These are phyloP conservation scores for Patella depressa DNA, from an alignment of 2,888 invertebrate species.

Conservation along the genomic window DNA sequence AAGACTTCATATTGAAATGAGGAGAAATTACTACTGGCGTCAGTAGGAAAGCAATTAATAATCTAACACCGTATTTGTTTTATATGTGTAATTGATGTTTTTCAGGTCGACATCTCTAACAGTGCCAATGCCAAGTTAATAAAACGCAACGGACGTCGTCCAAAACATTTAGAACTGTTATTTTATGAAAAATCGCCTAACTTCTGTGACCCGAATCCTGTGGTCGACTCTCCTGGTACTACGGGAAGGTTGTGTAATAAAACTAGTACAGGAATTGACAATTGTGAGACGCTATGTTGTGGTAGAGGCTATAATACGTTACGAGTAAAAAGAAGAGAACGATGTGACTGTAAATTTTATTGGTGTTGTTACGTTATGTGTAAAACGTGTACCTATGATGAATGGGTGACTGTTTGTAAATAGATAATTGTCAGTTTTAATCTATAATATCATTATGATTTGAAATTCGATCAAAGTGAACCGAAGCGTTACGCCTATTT, in stretches of 20 bases:
- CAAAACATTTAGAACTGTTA: constrained; percentile 76
- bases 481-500: too few relatives aligned
- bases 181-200: constrained; percentile 95
- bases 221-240: constrained; percentile 65
- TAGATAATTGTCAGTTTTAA: constrained; percentile 68
- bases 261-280: constrained; percentile 57
- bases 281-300: constrained; percentile 65
- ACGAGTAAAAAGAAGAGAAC: constrained; percentile 68
- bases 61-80: too few relatives aligned
- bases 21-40: too few relatives aligned
- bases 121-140: constrained; percentile 46
- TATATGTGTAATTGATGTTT: not conserved
- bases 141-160: constrained; percentile 48
- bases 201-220: constrained; percentile 80
- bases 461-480: too few relatives aligned
- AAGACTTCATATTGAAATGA: too few relatives aligned
- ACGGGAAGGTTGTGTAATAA: constrained; percentile 67
- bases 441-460: too few relatives aligned
- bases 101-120: constrained; percentile 56
- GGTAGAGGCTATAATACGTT: constrained; percentile 74
- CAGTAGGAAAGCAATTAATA: too few relatives aligned
- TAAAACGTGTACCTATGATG: constrained; percentile 74
- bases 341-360: constrained; percentile 70
- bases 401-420: constrained; percentile 90
- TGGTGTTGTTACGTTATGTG: constrained; percentile 71